phyloP scores from a whole-genome alignment of 2,888 invertebrate species.

The Cetonia aurata region DNA sequence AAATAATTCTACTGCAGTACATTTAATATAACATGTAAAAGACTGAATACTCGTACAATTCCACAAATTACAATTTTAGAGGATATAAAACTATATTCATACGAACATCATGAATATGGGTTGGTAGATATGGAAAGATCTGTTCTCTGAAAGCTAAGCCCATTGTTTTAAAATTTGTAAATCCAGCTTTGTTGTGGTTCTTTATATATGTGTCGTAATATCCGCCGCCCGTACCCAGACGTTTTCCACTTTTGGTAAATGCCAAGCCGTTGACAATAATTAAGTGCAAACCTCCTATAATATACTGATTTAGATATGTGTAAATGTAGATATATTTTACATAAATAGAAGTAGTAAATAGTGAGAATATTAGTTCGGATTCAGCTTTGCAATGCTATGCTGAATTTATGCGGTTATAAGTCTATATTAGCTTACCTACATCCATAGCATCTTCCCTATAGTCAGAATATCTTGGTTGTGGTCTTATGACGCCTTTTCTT shows the following conservation, averaged over 20 bases:
- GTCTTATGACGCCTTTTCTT: slow-evolving; percentile 93
- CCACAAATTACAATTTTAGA: neutral
- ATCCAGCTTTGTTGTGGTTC: slow-evolving; percentile 53
- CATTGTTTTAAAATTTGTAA: slow-evolving; percentile 59
- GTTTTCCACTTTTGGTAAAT: slow-evolving; percentile 79
- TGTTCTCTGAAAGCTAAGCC: slow-evolving; percentile 89
- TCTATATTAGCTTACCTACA: slow-evolving; percentile 70
- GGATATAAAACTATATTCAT: slow-evolving; percentile 78
- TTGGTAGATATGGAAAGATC: slow-evolving; percentile 79
- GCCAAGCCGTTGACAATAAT: slow-evolving; percentile 93
- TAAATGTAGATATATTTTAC: too few species aligned
- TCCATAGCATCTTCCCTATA: slow-evolving; percentile 81
- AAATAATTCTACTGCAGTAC: too few species aligned
- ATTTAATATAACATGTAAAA: too few species aligned
- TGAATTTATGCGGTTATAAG: neutral
- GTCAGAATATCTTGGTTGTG: slow-evolving; percentile 78
- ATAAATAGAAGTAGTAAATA: too few species aligned
- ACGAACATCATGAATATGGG: slow-evolving; percentile 77
- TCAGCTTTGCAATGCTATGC: neutral
- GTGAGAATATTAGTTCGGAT: neutral
- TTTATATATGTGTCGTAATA: slow-evolving; percentile 90
- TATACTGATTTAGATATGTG: neutral
- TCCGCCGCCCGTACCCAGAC: slow-evolving; percentile 91
- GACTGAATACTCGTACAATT: too few species aligned
- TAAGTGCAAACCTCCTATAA: slow-evolving; percentile 84